phyloP scores from a whole-genome alignment of 1,140 invertebrate species.

The Drosophila funebris region DNA sequence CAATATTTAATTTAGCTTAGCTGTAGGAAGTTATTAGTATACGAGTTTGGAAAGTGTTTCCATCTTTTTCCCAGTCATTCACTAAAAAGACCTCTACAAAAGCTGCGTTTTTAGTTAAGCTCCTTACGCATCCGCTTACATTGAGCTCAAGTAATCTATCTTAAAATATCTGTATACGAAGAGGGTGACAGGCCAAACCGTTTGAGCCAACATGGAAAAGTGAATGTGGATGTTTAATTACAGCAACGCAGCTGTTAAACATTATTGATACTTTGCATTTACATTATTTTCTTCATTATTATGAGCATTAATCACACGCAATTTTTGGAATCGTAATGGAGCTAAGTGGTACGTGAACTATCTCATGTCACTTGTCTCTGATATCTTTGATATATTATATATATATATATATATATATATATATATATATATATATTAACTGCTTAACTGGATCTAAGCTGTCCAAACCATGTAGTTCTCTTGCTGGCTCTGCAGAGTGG shows the following conservation, averaged over 20 bases:
- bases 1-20: slow-evolving; percentile 1
- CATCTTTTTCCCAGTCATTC: slow-evolving; percentile 3
- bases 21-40: slow-evolving; percentile 33
- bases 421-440: too few relatives aligned
- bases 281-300: neutral
- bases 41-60: slow-evolving; percentile 28
- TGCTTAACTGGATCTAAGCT: too few relatives aligned
- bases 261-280: slow-evolving; percentile 2
- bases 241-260: slow-evolving; percentile 5
- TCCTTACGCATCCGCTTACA: slow-evolving; percentile 15
- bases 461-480: too few relatives aligned
- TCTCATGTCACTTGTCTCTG: too few relatives aligned
- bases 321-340: neutral
- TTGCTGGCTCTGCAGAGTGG: too few relatives aligned
- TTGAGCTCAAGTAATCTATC: slow-evolving; percentile 7
- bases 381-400: too few relatives aligned
- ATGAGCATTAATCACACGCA: neutral
- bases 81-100: neutral
- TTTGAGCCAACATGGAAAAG: slow-evolving; percentile 12
- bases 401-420: too few relatives aligned
- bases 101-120: slow-evolving; percentile 1
- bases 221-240: slow-evolving; percentile 4
- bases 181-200: neutral
- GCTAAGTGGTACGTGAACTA: neutral
- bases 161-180: neutral